Percentiles rank a stretch among this genome's conserved stretches.
These are phyloP conservation scores for Drosophila colorata DNA, from an alignment of 2,888 invertebrate genomes.

Conservation along the genomic window DNA sequence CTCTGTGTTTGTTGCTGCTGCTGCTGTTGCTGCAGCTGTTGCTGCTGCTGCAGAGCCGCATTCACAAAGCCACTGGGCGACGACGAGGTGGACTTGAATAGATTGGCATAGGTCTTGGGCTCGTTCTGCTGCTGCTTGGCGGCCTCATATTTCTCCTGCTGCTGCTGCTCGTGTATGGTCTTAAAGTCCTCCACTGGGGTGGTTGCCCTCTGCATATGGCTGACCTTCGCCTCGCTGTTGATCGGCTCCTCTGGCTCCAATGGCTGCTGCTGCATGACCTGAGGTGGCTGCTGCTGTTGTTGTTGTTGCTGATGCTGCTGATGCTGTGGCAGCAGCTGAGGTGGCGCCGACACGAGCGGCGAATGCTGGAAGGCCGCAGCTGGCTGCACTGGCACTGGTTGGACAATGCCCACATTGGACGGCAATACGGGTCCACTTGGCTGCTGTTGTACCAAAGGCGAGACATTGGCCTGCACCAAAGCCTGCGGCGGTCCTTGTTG, in stretches of 20 bases:
- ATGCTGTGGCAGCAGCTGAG: constrained; percentile 52
- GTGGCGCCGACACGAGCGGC: constrained; percentile 62
- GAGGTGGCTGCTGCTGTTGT: constrained; percentile 50
- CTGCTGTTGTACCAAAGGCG: constrained; percentile 83
- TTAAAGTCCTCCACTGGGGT: constrained; percentile 65
- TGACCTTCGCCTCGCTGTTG: constrained; percentile 42
- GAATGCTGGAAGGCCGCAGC: constrained; percentile 76
- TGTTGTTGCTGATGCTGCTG: constrained; percentile 57
- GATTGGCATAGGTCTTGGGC: constrained; percentile 95
- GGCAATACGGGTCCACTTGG: constrained; percentile 57
- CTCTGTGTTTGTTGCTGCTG: constrained; percentile 62
- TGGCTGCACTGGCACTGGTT: constrained; percentile 62
- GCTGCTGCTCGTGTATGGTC: constrained; percentile 82
- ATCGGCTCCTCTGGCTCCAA: constrained; percentile 50
- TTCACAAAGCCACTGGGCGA: constrained; percentile 84
- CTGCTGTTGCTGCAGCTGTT: constrained; percentile 84
- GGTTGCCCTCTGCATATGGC: constrained; percentile 67
- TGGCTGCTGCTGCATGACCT: constrained; percentile 52
- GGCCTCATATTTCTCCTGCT: constrained; percentile 84
- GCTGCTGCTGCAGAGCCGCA: constrained; percentile 83
- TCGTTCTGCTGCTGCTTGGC: constrained; percentile 86
- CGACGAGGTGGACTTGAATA: constrained; percentile 88
- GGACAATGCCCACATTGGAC: constrained; percentile 62
- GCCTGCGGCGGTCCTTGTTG: constrained; percentile 83
- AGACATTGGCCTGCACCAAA: constrained; percentile 84